Base-by-base conservation (phyloP, 2,888 invertebrate genomes). In the Perizoma affinitatum region DNA sequence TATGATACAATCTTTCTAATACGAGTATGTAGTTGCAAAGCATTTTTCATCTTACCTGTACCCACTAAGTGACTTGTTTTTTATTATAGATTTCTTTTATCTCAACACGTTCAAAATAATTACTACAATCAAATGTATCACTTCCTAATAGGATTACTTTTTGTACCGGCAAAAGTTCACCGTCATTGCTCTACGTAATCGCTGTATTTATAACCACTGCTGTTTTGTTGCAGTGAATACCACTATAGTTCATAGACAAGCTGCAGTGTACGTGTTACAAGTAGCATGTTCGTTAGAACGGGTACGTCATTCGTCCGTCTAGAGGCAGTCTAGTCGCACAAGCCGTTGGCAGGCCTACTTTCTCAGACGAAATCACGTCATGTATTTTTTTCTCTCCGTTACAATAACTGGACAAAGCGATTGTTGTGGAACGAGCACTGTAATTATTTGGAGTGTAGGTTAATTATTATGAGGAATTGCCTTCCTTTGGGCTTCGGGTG, bases 331-430 rank as follows among this genome's bases (percentile, higher is more conserved):
- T 91, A 88, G 90, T 83, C 87, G 76, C 10, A 34, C 52, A 75
- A 87, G 84, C 82, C 86, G 83, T 80, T 80, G 86, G 75, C 87
- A 86, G 83, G 80, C 85, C 88, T 79, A 90, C 91, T 90, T 90
- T 90, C 89, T 71, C 81, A 81, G 77, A 70, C 79, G 69, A 73
- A 78, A 73, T 76, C 74, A 72, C 76, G 80, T 81, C 82, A 73
- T 82, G 80, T 81, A 50, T 76, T 79, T 81, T 84, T 87, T 87
- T 88, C 77, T 62, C 70, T 75, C 78, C 80, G 79, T 83, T 83
- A 82, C 76, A 75, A 79, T 86, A 80, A 88, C 86, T 79, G 83
- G 78, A 80, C 80, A 77, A 75, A 73, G 76, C 75, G 72, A 84
- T 85, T 84, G 84, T 86, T 83, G 82, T 85, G 67, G 79, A 78